phyloP scores from a whole-genome alignment of 1,140 invertebrate genomes.

The Drosophila funebris region DNA sequence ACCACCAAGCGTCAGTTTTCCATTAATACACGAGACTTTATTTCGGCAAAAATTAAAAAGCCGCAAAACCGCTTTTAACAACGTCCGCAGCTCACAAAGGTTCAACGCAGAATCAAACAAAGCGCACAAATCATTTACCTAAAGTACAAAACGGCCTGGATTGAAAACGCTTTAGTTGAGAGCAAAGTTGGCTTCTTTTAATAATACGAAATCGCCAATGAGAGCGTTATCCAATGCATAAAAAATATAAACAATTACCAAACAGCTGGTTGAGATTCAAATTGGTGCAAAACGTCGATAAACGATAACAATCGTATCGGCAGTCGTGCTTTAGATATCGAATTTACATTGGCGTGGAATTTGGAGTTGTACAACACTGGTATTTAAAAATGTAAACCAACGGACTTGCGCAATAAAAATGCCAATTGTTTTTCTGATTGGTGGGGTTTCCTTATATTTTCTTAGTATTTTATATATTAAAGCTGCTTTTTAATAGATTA shows the following conservation, averaged over 20 bases:
- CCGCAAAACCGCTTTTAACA: slow-evolving; percentile 33
- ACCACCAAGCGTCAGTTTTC: slow-evolving; percentile 10
- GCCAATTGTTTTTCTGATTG: slow-evolving; percentile 3
- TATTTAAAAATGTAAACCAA: not conserved
- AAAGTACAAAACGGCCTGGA: slow-evolving; percentile 22
- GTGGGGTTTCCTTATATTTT: slow-evolving; percentile 27
- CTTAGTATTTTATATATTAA: slow-evolving; percentile 14
- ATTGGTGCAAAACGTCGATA: not conserved
- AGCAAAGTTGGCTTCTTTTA: not conserved
- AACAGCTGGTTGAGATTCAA: slow-evolving; percentile 11
- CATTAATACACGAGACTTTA: not conserved
- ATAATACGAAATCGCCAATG: not conserved
- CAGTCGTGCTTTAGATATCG: slow-evolving; percentile 13
- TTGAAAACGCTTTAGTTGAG: slow-evolving; percentile 3
- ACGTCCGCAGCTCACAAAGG: slow-evolving; percentile 41
- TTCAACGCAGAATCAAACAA: slow-evolving; percentile 51
- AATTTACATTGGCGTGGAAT: not conserved
- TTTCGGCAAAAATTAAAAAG: slow-evolving; percentile 29
- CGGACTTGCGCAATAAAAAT: not conserved
- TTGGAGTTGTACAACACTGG: slow-evolving; percentile 8
- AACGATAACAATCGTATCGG: slow-evolving; percentile 13
- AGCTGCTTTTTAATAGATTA: not conserved
- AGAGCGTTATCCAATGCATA: not conserved
- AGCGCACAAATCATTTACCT: slow-evolving; percentile 22
- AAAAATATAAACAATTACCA: not conserved